phyloP scores from a whole-genome alignment of 2,888 invertebrate genomes.

The Xestobium rufovillosum region DNA sequence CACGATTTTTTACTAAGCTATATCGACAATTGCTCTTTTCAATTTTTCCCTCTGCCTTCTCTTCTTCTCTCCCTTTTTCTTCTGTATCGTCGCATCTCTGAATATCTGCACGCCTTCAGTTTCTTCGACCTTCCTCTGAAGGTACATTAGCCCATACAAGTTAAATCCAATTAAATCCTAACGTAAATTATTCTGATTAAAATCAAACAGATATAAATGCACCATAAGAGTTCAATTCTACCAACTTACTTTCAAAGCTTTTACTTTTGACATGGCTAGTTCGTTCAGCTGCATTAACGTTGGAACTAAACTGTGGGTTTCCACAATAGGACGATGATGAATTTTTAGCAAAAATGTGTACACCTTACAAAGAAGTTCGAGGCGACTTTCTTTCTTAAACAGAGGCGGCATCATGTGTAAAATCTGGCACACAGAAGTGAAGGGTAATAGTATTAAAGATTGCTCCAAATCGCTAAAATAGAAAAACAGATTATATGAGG shows the following conservation, averaged over 20 bases:
- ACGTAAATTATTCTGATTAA: conserved; percentile 33
- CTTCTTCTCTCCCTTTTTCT: conserved; percentile 56
- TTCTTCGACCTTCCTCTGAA: conserved; percentile 69
- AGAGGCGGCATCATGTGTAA: conserved; percentile 64
- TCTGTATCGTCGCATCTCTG: conserved; percentile 61
- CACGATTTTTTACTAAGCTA: conserved; percentile 23
- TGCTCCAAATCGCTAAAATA: conserved; percentile 81
- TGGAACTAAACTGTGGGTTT: conserved; percentile 60
- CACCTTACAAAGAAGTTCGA: conserved; percentile 70
- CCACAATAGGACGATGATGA: conserved; percentile 72
- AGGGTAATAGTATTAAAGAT: conserved; percentile 76
- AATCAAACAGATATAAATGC: conserved; percentile 27
- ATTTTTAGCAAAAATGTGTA: conserved; percentile 68
- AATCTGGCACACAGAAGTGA: conserved; percentile 71
- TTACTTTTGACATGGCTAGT: conserved; percentile 48
- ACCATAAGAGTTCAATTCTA: conserved; percentile 11
- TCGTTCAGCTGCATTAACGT: conserved; percentile 57
- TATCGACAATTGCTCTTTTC: conserved; percentile 53
- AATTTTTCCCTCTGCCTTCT: conserved; percentile 54
- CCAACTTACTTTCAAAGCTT: conserved; percentile 53
- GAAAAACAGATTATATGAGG: conserved; percentile 10
- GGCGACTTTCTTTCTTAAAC: conserved; percentile 59
- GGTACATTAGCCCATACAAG: conserved; percentile 68
- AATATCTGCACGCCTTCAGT: conserved; percentile 70
- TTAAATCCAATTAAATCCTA: conserved; percentile 83